Evolutionary conservation across 2,797 vertebrate species (phyloP).

Genomic region (Pantherophis vulpinus): DNA sequence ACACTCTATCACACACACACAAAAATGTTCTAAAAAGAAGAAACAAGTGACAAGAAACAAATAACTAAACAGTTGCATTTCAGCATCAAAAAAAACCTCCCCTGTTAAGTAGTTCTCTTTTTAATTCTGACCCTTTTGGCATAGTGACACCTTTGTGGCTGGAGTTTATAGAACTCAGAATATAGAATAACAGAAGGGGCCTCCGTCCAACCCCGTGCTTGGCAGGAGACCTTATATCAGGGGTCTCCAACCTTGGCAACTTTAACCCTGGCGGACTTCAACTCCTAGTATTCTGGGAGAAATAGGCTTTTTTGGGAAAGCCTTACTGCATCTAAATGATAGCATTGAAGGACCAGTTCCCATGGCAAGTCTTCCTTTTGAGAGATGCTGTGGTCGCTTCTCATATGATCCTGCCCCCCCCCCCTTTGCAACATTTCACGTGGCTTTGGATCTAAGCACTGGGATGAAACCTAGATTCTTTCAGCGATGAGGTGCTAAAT

Average conservation of each 20-base stretch:
- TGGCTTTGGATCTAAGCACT: not conserved
- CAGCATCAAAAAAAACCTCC: not conserved
- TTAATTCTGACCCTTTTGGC: not conserved
- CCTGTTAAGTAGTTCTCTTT: not conserved
- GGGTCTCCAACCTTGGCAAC: too few species aligned
- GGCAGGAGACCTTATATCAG: too few species aligned
- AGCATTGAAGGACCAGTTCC: not conserved
- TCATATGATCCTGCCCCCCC: not conserved
- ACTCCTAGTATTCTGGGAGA: too few species aligned
- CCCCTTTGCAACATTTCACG: too few species aligned
- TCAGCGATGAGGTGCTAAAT: too few species aligned
- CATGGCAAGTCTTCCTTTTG: not conserved
- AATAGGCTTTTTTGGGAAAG: too few species aligned
- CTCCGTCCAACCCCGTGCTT: too few species aligned
- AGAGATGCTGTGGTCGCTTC: not conserved
- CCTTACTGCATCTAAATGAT: not conserved
- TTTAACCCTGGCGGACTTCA: too few species aligned
- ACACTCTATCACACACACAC: not conserved
- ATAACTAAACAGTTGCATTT: not conserved
- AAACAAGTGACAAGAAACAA: not conserved
- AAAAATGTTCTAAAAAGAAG: not conserved
- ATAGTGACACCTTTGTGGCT: not conserved
- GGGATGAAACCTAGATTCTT: not conserved
- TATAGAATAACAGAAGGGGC: too few species aligned
- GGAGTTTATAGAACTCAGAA: not conserved